Evolutionary conservation across 2,888 invertebrate species (phyloP).

Genomic region (Emmelina monodactyla): DNA sequence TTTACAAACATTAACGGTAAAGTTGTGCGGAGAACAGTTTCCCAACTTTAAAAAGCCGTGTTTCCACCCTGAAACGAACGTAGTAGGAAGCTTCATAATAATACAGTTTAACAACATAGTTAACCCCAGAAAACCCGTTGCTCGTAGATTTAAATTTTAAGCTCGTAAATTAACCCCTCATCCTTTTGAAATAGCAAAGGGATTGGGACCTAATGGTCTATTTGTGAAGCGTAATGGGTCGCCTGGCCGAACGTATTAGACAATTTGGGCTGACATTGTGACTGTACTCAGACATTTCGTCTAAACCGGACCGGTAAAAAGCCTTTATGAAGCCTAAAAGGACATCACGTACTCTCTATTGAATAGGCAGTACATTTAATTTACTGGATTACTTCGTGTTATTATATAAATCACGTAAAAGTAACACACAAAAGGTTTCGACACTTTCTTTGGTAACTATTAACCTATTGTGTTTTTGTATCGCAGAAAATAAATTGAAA

Average conservation of each 20-base stretch:
- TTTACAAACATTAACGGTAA: no score
- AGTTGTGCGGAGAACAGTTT: no score
- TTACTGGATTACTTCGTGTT: not conserved
- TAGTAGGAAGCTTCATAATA: slow-evolving; percentile 38
- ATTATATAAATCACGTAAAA: no score
- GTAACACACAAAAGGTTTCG: no score
- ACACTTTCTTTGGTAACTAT: no score
- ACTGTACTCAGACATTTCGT: slow-evolving; percentile 41
- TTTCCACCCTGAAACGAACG: slow-evolving; percentile 19
- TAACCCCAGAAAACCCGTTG: slow-evolving; percentile 59
- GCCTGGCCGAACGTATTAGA: slow-evolving; percentile 54
- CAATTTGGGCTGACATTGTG: slow-evolving; percentile 51
- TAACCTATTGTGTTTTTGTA: no score
- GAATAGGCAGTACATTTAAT: not conserved
- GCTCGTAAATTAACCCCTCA: slow-evolving; percentile 65
- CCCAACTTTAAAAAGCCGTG: slow-evolving; percentile 31
- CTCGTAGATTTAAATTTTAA: slow-evolving; percentile 64
- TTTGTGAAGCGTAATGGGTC: slow-evolving; percentile 62
- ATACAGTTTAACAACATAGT: slow-evolving; percentile 53
- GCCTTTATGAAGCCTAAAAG: slow-evolving; percentile 8
- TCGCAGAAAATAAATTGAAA: no score
- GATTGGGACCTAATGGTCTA: slow-evolving; percentile 64
- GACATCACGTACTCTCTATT: not conserved
- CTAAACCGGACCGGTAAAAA: slow-evolving; percentile 9
- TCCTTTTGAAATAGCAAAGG: slow-evolving; percentile 64